phyloP scores from a whole-genome alignment of 1,140 invertebrate species.

The Colletes latitarsis region DNA sequence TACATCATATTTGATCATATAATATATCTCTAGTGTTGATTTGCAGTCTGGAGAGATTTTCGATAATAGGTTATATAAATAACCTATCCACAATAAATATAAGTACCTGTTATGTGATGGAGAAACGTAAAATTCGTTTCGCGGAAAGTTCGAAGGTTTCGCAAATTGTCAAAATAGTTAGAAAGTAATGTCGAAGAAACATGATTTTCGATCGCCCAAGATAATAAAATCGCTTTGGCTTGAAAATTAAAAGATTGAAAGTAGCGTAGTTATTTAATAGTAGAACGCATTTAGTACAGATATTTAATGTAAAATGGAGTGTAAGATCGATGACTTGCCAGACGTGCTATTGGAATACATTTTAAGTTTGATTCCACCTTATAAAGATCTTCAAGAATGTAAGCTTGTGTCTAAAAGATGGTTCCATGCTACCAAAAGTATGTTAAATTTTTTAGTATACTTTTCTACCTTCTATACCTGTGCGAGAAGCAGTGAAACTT shows the following conservation, averaged over 20 bases:
- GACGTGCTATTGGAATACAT: slow-evolving; percentile 97
- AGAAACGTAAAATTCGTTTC: neutral
- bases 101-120: neutral
- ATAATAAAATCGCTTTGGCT: slow-evolving; percentile 10
- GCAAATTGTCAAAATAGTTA: neutral
- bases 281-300: neutral
- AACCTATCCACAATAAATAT: neutral
- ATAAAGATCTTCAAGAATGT: slow-evolving; percentile 93
- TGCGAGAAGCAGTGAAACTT: neutral
- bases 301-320: slow-evolving; percentile 70
- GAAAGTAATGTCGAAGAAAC: slow-evolving; percentile 7
- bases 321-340: slow-evolving; percentile 87
- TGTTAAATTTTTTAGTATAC: slow-evolving; percentile 69
- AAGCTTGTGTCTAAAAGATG: slow-evolving; percentile 93
- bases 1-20: neutral
- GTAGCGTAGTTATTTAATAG: neutral
- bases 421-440: slow-evolving; percentile 91
- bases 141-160: neutral
- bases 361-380: slow-evolving; percentile 92
- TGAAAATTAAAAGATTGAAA: neutral
- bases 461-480: neutral
- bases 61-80: too few species aligned
- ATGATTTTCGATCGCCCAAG: slow-evolving; percentile 1
- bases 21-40: neutral
- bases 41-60: neutral